Base-by-base conservation (phyloP, 2,113 vertebrate genomes). In the Bolborhynchus lineola region DNA sequence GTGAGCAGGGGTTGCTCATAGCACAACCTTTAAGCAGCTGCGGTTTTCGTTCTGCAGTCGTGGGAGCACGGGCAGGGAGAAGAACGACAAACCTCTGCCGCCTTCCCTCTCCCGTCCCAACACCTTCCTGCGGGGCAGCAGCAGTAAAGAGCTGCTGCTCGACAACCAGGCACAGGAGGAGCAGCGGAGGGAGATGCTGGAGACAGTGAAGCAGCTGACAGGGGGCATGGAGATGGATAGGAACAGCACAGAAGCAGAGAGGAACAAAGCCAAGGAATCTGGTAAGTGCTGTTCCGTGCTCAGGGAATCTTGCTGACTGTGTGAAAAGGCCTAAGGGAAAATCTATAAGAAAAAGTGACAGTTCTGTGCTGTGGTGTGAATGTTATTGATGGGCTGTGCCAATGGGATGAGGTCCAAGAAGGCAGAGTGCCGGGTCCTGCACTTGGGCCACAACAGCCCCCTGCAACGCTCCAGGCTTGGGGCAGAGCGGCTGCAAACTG, bases 131-230 rank as follows among this genome's bases (percentile, higher is more conserved):
- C 97, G 98, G 78, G 98, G 98, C 26, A 90, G 98, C 95, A 98
- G 99, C 92, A 98, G 98, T 10, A 99, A 99, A 88, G 99, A 99
- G 95, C 98, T 99, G 96, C 98, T 99, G 77, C 92, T 98, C 49
- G 99, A 99, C 94, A 98, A 97, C 91, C 98, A 97, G 88, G 97
- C 94, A 5, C 98, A 98, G 3, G 99, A 99, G 90, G 99, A 99
- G 57, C 98, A 97, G 11, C 96, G 97, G 49, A 96, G 98, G 82
- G 99, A 99, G 86, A 98, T 97, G 92, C 97, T 98, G 3, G 98
- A 99, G 95, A 97, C 98, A 0, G 97, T 98, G 88, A 98, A 98
- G 80, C 99, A 98, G 92, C 72, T 98, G 3, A 98, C 97, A 0
- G 98, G 98, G 2, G 97, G 98, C 72, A 88, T 98, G 17, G 99